Conservation (phyloP, 1,140 invertebrate genomes). For the Solenopsis fugax region DNA sequence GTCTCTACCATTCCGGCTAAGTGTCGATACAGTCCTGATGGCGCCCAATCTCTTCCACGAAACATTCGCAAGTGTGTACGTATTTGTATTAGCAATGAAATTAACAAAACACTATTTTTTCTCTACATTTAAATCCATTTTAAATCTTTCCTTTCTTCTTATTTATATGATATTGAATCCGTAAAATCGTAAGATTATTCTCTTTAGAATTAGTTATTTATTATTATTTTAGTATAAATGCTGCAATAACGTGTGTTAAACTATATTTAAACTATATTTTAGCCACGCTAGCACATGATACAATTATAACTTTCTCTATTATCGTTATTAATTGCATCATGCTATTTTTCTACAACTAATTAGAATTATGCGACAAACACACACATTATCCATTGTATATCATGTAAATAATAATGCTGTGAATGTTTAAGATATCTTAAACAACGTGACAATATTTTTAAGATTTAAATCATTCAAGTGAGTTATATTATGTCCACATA, state of each 20-base stretch:
- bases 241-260: neutral
- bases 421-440: slow-evolving; percentile 1
- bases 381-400: slow-evolving; percentile 6
- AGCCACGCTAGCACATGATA: neutral
- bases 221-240: slow-evolving; percentile 22
- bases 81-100: neutral
- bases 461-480: neutral
- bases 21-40: neutral
- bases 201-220: slow-evolving; percentile 46
- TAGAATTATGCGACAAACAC: neutral
- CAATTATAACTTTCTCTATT: neutral
- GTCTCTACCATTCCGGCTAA: neutral
- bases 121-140: neutral
- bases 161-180: neutral
- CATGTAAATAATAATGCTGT: slow-evolving; percentile 40
- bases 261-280: neutral
- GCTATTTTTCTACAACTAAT: slow-evolving; percentile 41
- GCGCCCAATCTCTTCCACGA: neutral
- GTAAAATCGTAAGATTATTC: neutral
- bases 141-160: neutral
- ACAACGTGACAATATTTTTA: slow-evolving; percentile 8
- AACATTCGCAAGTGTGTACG: neutral
- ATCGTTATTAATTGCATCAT: slow-evolving; percentile 9
- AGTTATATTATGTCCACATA: neutral
- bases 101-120: neutral